Evolutionary conservation across 1,140 invertebrate genomes (phyloP).

Genomic region (Drosophila fuyamai): DNA sequence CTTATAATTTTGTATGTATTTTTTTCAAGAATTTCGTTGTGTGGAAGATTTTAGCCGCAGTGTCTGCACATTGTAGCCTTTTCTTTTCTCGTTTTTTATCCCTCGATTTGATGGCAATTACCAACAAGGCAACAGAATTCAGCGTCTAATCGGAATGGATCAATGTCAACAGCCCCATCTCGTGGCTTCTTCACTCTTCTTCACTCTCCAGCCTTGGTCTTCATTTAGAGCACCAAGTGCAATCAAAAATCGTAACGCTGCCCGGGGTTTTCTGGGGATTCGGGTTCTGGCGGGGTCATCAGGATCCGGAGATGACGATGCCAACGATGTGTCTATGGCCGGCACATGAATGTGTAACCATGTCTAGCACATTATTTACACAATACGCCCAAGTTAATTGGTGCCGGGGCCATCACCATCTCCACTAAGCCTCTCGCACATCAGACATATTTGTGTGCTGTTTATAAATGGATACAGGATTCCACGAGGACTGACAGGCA

Average conservation of each 20-base stretch:
- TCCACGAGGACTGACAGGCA: background rate
- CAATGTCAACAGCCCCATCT: slow-evolving; percentile 50
- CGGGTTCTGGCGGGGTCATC: background rate
- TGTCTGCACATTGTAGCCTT: slow-evolving; percentile 29
- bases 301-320: slow-evolving; percentile 30
- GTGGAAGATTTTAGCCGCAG: background rate
- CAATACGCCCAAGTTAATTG: slow-evolving; percentile 75
- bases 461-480: slow-evolving; percentile 66
- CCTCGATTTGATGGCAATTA: slow-evolving; percentile 58
- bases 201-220: slow-evolving; percentile 19
- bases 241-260: slow-evolving; percentile 38
- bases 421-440: slow-evolving; percentile 4
- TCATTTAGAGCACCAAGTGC: slow-evolving; percentile 50
- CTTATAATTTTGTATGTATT: no score
- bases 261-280: background rate
- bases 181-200: background rate
- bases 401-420: slow-evolving; percentile 14
- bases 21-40: background rate
- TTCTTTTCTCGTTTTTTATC: slow-evolving; percentile 44
- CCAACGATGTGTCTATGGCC: slow-evolving; percentile 43
- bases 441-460: slow-evolving; percentile 60
- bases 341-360: slow-evolving; percentile 50
- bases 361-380: slow-evolving; percentile 78
- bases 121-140: slow-evolving; percentile 32
- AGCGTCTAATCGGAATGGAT: slow-evolving; percentile 45